These are phyloP conservation scores for Coenonympha glycerion DNA, from an alignment of 2,888 invertebrate genomes.

Conservation along the genomic window DNA sequence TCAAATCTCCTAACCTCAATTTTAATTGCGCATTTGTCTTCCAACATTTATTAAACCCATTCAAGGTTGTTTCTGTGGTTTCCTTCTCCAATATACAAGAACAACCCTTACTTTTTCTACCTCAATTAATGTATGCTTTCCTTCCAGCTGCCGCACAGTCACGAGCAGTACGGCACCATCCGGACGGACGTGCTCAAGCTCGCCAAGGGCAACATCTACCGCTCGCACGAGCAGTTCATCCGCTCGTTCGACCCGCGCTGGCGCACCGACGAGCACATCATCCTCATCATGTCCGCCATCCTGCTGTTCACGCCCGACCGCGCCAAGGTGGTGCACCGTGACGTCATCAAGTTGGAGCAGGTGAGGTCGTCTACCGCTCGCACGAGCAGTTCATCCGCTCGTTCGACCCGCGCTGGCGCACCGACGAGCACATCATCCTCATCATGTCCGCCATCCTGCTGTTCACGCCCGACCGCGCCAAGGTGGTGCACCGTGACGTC, in stretches of 20 bases:
- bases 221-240: conserved; percentile 88
- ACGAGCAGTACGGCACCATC: conserved; percentile 84
- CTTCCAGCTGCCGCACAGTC: conserved; percentile 83
- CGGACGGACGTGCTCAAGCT: conserved; percentile 93
- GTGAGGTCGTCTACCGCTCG: conserved; percentile 37
- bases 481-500: too few species aligned
- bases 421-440: too few species aligned
- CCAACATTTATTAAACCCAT: too few species aligned
- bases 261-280: conserved; percentile 91
- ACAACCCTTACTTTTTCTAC: not conserved
- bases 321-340: conserved; percentile 85
- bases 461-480: too few species aligned
- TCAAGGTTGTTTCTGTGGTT: too few species aligned
- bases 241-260: conserved; percentile 89
- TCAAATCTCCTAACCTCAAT: too few species aligned
- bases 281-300: conserved; percentile 93
- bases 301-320: conserved; percentile 91
- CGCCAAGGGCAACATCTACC: conserved; percentile 91
- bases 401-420: too few species aligned
- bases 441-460: too few species aligned
- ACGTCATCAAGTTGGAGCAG: conserved; percentile 90
- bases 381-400: not conserved
- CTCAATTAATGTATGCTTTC: not conserved
- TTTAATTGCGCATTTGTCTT: too few species aligned
- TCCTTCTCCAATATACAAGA: too few species aligned